A percentile compares a stretch with the other conserved stretches of the same genome.
These are phyloP conservation scores for Neomonachus schauinslandi DNA, from an alignment of 2,113 vertebrate genomes.

Conservation along the genomic window DNA sequence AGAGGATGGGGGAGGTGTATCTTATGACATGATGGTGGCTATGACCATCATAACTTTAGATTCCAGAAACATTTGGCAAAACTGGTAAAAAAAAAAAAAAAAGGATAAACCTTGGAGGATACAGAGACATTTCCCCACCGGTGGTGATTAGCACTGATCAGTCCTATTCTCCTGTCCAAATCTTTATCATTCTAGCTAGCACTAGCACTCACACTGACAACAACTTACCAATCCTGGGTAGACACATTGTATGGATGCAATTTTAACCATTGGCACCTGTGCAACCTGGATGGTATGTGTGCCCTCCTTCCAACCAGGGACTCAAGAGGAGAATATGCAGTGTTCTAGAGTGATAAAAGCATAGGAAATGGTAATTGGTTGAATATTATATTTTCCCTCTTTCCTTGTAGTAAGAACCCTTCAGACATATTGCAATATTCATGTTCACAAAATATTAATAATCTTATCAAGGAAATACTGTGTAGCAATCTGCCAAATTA, in stretches of 20 bases:
- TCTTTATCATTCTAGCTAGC: not conserved
- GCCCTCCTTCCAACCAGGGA: not conserved
- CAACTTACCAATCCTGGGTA: not conserved
- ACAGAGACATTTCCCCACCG: not conserved
- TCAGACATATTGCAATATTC: not conserved
- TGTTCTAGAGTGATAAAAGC: not conserved
- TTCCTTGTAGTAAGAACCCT: not conserved
- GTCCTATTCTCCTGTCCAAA: not conserved
- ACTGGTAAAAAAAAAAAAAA: slow-evolving; percentile 26
- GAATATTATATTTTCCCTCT: not conserved
- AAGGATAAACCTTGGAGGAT: not conserved
- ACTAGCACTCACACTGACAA: not conserved
- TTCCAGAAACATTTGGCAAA: not conserved
- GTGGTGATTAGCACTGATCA: not conserved
- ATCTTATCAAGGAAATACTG: not conserved
- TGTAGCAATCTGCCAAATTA: not conserved
- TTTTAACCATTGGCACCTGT: not conserved
- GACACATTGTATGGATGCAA: not conserved
- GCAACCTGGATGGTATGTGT: not conserved
- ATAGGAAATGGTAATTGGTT: not conserved
- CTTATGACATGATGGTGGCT: not conserved
- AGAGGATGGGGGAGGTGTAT: not conserved
- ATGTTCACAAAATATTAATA: slow-evolving; percentile 37
- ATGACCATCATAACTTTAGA: not conserved
- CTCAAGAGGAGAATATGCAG: not conserved